Evolutionary conservation across 2,888 invertebrate genomes (phyloP).

Genomic region (Stegana nigrithorax): DNA sequence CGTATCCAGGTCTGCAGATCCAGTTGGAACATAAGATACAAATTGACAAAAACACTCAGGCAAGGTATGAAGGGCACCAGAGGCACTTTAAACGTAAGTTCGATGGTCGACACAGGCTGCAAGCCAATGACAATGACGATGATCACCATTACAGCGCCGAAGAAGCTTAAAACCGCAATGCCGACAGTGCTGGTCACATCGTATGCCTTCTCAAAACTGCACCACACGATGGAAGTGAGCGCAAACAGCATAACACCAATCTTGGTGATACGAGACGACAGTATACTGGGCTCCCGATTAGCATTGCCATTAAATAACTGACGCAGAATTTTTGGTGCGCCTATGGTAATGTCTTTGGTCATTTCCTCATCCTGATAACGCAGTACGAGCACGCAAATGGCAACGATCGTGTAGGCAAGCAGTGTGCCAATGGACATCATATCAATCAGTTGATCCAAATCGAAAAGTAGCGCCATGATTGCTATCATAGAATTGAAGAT

Average conservation of each 20-base stretch:
- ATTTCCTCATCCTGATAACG: constrained; percentile 73
- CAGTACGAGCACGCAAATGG: constrained; percentile 87
- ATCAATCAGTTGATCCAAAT: constrained; percentile 90
- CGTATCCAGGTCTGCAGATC: constrained; percentile 89
- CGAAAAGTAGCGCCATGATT: constrained; percentile 87
- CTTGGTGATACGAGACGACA: constrained; percentile 77
- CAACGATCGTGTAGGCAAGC: constrained; percentile 91
- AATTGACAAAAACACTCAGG: constrained; percentile 86
- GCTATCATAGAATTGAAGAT: constrained; percentile 70
- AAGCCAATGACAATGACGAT: constrained; percentile 74
- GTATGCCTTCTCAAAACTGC: constrained; percentile 50
- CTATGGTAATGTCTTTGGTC: constrained; percentile 61
- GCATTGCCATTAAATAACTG: constrained; percentile 80
- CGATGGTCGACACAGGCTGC: constrained; percentile 75
- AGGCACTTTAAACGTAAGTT: constrained; percentile 84
- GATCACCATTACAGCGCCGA: constrained; percentile 71
- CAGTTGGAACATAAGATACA: constrained; percentile 91
- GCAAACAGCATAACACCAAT: constrained; percentile 72
- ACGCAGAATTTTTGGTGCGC: constrained; percentile 67
- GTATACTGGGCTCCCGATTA: constrained; percentile 75
- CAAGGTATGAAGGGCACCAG: constrained; percentile 87
- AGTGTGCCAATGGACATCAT: constrained; percentile 97
- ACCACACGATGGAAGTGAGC: constrained; percentile 67
- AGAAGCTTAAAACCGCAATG: constrained; percentile 68
- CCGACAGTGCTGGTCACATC: constrained; percentile 47